These are phyloP conservation scores for Thera britannica DNA, from an alignment of 2,888 invertebrate genomes.

Conservation along the genomic window DNA sequence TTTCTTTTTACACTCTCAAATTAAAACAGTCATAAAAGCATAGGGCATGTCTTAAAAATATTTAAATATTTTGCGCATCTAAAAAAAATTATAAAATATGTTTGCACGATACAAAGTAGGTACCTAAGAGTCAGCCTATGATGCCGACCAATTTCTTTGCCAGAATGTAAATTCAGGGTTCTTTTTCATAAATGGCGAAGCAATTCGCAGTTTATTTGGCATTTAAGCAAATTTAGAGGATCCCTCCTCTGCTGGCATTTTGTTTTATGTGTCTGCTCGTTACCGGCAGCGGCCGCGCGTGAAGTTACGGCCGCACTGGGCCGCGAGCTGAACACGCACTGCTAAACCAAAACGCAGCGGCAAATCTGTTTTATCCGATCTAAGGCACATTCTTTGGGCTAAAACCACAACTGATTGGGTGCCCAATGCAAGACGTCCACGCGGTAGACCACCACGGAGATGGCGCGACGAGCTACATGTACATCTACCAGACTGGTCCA, in stretches of 20 bases:
- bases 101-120: no score
- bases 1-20: no score
- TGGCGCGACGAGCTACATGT: no score
- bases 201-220: conserved; percentile 83
- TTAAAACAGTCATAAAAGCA: no score
- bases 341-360: conserved; percentile 35
- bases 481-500: no score
- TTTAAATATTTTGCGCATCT: no score
- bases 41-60: no score
- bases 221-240: conserved; percentile 82
- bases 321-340: conserved; percentile 54
- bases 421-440: no score
- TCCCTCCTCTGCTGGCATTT: conserved; percentile 81
- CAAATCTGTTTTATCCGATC: neutral
- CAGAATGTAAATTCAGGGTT: conserved; percentile 54
- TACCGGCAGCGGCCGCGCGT: conserved; percentile 81
- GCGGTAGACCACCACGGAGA: no score
- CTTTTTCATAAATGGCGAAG: conserved; percentile 78
- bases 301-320: conserved; percentile 81
- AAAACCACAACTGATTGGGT: no score
- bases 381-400: no score
- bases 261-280: conserved; percentile 83
- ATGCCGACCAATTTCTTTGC: conserved; percentile 33
- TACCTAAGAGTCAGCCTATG: neutral
- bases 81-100: no score